A percentile compares a stretch with the other conserved stretches of the same genome.
Evolutionary conservation across 1,140 invertebrate genomes (phyloP).

Genomic region (Lucilia sericata): DNA sequence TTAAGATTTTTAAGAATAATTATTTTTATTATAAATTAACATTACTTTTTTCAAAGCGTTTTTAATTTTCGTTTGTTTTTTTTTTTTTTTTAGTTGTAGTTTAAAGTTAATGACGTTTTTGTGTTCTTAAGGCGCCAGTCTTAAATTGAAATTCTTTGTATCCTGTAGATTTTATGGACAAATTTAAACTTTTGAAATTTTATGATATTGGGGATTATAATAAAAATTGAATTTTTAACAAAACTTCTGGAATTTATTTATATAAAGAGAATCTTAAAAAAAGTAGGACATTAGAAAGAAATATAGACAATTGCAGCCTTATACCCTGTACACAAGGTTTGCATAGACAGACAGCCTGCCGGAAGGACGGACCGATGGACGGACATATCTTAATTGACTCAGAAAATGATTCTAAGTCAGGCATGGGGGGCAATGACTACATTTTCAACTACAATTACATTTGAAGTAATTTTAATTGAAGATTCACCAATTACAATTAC

Average conservation of each 20-base stretch:
- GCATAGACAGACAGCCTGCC: too few relatives aligned
- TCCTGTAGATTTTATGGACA: background rate
- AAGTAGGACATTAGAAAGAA: too few relatives aligned
- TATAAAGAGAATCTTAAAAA: background rate
- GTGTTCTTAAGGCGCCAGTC: background rate
- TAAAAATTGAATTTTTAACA: background rate
- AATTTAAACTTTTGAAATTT: background rate
- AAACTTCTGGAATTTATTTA: background rate
- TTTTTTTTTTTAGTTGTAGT: background rate
- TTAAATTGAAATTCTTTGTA: slow-evolving; percentile 3
- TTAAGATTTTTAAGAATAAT: background rate
- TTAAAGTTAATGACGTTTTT: background rate
- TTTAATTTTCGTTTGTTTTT: background rate
- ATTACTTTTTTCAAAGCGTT: background rate
- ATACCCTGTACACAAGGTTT: too few relatives aligned
- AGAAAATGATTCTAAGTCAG: too few relatives aligned
- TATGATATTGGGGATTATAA: too few relatives aligned
- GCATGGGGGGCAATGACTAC: too few relatives aligned
- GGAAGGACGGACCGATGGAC: too few relatives aligned
- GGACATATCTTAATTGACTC: too few relatives aligned
- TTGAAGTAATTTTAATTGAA: too few relatives aligned
- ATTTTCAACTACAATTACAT: too few relatives aligned
- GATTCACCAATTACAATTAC: too few relatives aligned
- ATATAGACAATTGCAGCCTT: too few relatives aligned
- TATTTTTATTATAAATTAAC: background rate